A percentile compares a stretch with the other conserved stretches of the same genome.
phyloP scores from a whole-genome alignment of 2,888 invertebrate species.

The Ariolimax columbianus region DNA sequence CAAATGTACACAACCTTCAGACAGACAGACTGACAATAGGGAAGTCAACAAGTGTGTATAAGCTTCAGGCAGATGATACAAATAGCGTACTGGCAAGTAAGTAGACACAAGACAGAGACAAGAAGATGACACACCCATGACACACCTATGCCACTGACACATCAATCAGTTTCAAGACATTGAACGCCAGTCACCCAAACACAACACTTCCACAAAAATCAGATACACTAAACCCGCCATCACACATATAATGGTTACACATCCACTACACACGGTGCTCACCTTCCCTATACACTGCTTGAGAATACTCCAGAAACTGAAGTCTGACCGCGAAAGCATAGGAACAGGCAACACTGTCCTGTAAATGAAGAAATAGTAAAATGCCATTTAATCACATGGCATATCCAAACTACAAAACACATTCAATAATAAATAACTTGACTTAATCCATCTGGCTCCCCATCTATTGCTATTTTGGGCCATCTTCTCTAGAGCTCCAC shows the following conservation, averaged over 20 bases:
- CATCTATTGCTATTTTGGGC: too few species aligned
- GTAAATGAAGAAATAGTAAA: slow-evolving; percentile 39
- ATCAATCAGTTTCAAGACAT: not conserved
- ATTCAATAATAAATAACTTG: too few species aligned
- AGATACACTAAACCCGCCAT: too few species aligned
- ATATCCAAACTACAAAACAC: too few species aligned
- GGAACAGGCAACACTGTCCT: slow-evolving; percentile 78
- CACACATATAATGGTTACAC: not conserved
- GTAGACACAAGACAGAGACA: not conserved
- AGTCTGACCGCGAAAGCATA: slow-evolving; percentile 84
- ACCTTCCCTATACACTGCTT: slow-evolving; percentile 89
- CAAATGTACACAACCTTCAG: too few species aligned
- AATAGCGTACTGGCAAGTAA: too few species aligned
- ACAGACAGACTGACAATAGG: too few species aligned
- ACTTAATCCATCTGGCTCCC: too few species aligned
- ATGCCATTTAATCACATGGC: too few species aligned
- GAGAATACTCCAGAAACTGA: slow-evolving; percentile 92
- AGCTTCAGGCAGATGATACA: too few species aligned
- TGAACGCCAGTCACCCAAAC: not conserved
- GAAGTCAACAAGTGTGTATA: too few species aligned
- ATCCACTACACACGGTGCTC: slow-evolving; percentile 3
- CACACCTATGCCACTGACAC: not conserved
- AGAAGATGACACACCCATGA: not conserved
- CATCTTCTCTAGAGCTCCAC: too few species aligned
- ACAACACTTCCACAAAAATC: not conserved